Conservation (phyloP, 2,113 vertebrate species). For the Genyomyrus donnyi region DNA sequence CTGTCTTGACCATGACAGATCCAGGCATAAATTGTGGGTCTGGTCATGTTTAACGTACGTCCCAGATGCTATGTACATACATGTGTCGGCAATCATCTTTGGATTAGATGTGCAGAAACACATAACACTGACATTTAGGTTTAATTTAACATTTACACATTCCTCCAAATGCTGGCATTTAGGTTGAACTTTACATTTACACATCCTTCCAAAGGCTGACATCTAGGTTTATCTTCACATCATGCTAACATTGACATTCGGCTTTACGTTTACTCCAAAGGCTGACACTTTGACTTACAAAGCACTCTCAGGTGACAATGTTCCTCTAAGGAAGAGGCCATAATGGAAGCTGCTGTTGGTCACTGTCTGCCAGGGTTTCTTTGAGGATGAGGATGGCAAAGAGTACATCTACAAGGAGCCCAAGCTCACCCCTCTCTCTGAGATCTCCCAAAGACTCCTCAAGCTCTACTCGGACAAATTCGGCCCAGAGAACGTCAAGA, state of each 20-base stretch:
- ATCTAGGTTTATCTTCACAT: too few relatives aligned
- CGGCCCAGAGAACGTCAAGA: slow-evolving; percentile 94
- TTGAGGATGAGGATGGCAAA: slow-evolving; percentile 95
- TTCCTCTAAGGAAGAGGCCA: background rate
- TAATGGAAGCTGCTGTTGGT: slow-evolving; percentile 27
- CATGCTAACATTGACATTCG: background rate
- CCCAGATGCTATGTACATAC: background rate
- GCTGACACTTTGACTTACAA: background rate
- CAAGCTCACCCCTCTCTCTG: slow-evolving; percentile 90
- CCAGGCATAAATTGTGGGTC: background rate
- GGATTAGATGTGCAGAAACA: background rate
- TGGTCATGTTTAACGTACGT: background rate
- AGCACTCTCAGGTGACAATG: background rate
- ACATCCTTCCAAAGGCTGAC: background rate
- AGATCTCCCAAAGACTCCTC: slow-evolving; percentile 92
- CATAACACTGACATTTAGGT: background rate
- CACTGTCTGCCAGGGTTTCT: slow-evolving; percentile 73
- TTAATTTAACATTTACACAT: background rate
- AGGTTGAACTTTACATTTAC: background rate
- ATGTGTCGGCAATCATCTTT: background rate
- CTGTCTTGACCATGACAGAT: background rate
- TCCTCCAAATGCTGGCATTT: background rate
- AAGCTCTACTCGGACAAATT: slow-evolving; percentile 98
- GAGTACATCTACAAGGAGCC: slow-evolving; percentile 99
- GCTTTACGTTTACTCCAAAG: background rate